Evolutionary conservation across 2,797 vertebrate genomes (phyloP), one percentile per base, ranked within the genome.

Genomic region (Amniataba percoides): DNA sequence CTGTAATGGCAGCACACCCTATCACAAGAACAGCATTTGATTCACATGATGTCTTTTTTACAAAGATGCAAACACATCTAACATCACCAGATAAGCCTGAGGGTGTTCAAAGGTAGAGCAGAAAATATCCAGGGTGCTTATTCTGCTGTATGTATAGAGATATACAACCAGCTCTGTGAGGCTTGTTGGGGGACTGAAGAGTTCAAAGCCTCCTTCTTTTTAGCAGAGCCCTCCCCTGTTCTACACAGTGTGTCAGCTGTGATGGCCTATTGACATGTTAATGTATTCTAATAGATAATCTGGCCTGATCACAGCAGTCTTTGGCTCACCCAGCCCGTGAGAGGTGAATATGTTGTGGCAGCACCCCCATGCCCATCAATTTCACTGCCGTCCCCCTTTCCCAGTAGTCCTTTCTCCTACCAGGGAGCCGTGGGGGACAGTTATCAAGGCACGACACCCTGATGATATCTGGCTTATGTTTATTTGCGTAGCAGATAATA

Each of bases 181-280:
- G 80, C 86, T 88, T 76, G 77, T 77, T 78, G 67, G 46, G 58
- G 77, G 72, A 76, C 78, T 82, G 81, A 73, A 51, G 71, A 85
- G 87, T 90, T 94, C 89, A 94, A 94, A 93, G 89, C 48, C 69
- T 63, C 75, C 72, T 66, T 79, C 81, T 80, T 81, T 88, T 72
- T 45, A 80, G 59, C 55, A 70, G 60, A 77, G 43, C 79, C 72
- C 83, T 69, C 69, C 77, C 78, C 80, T 78, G 79, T 81, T 87
- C 84, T 79, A 9, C 84, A 77, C 21, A 25, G 79, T 65, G 87
- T 89, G 87, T 94, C 92, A 94, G 93, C 92, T 92, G 93, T 90
- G 92, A 92, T 91, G 79, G 77, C 85, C 91, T 84, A 94, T 94
- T 93, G 92, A 93, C 93, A 93, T 93, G 92, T 89, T 93, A 94